Conservation (phyloP, 2,888 invertebrate species). For the Eumacrocentrus americanus region DNA sequence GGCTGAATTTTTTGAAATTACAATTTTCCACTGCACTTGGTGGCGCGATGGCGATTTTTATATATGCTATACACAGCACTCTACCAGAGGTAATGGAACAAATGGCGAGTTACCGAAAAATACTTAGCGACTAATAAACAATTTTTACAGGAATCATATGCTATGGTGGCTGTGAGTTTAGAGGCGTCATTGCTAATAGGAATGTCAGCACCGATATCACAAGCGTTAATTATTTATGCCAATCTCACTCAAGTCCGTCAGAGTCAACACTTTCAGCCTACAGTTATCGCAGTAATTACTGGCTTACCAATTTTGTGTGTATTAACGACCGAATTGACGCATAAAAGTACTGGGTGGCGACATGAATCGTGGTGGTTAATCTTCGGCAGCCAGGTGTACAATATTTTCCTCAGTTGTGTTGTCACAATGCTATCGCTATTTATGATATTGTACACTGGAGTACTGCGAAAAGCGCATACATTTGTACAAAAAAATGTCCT, state of each 20-base stretch:
- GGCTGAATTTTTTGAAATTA: conserved; percentile 71
- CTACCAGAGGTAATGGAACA: conserved; percentile 53
- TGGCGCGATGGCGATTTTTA: conserved; percentile 71
- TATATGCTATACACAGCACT: conserved; percentile 57
- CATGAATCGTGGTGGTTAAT: conserved; percentile 72
- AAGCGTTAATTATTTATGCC: conserved; percentile 73
- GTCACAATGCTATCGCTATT: conserved; percentile 73
- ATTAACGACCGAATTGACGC: conserved; percentile 71
- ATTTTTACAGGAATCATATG: conserved; percentile 68
- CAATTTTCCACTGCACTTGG: conserved; percentile 74
- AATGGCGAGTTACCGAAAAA: background rate
- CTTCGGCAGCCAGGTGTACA: conserved; percentile 66
- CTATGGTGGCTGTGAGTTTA: conserved; percentile 68
- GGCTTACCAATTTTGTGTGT: conserved; percentile 73
- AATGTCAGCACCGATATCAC: conserved; percentile 75
- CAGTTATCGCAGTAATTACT: conserved; percentile 73
- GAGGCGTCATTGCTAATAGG: conserved; percentile 72
- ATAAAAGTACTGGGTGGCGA: conserved; percentile 67
- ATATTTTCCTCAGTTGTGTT: conserved; percentile 73
- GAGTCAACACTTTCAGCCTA: conserved; percentile 66
- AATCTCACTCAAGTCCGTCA: conserved; percentile 69
- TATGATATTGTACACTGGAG: conserved; percentile 71
- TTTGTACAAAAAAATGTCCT: conserved; percentile 53
- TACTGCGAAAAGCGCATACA: conserved; percentile 62
- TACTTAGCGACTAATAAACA: too few species aligned